phyloP scores from a whole-genome alignment of 2,797 vertebrate species.

The Amniataba percoides region DNA sequence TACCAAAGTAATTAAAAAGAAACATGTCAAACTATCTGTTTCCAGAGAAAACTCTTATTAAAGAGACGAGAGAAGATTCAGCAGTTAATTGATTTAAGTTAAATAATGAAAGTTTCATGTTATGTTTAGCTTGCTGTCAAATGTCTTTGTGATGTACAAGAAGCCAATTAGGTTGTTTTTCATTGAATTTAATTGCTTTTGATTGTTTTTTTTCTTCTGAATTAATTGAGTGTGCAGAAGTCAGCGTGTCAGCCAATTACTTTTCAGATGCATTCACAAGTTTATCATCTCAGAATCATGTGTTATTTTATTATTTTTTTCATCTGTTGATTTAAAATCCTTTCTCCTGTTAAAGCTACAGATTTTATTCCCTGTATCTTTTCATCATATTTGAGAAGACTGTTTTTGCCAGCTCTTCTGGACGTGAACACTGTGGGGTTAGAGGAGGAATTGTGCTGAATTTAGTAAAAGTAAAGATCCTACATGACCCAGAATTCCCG shows the following conservation, averaged over 20 bases:
- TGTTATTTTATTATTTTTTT: neutral
- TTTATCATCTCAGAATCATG: neutral
- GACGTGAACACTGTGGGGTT: constrained; percentile 8
- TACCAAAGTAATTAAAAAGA: neutral
- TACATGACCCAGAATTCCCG: constrained; percentile 34
- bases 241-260: neutral
- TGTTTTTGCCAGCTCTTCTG: neutral
- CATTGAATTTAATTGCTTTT: neutral
- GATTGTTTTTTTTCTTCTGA: neutral
- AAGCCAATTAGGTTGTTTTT: neutral
- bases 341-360: neutral
- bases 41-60: neutral
- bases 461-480: constrained; percentile 39
- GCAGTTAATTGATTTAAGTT: constrained; percentile 1
- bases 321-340: neutral
- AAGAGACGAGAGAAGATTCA: neutral
- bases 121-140: neutral
- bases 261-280: neutral
- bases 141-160: neutral
- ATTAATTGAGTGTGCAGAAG: neutral
- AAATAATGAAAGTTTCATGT: neutral
- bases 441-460: constrained; percentile 19
- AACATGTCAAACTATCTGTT: constrained; percentile 10
- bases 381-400: neutral
- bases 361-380: neutral